A percentile compares a stretch with the other conserved stretches of the same genome.
These are phyloP conservation scores for Phrixothrix hirtus DNA, from an alignment of 2,888 invertebrate genomes.

Conservation along the genomic window DNA sequence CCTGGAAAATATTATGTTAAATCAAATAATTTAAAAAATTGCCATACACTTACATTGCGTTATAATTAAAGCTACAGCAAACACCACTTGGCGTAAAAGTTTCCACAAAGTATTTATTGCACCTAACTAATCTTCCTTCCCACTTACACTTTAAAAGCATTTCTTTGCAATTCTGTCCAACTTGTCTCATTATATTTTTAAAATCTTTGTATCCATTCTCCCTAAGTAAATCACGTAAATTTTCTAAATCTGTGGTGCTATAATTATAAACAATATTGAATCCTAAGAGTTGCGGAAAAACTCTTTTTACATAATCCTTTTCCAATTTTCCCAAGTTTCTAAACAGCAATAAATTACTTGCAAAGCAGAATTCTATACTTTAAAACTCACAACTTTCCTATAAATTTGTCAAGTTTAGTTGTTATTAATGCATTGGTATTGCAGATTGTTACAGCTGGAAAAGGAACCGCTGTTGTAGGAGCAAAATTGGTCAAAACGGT, in stretches of 20 bases:
- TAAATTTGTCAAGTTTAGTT: constrained; percentile 39
- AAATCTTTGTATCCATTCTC: constrained; percentile 34
- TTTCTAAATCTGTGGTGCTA: constrained; percentile 35
- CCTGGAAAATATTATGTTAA: constrained; percentile 2
- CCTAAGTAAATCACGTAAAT: constrained; percentile 42
- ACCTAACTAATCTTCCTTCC: constrained; percentile 41
- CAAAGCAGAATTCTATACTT: no score
- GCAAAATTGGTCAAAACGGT: constrained; percentile 45
- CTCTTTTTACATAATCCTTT: constrained; percentile 31
- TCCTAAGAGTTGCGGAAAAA: constrained; percentile 42
- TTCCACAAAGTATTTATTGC: constrained; percentile 43
- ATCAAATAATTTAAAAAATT: neutral
- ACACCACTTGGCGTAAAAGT: constrained; percentile 45
- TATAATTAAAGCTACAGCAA: constrained; percentile 54
- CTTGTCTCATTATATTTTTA: constrained; percentile 33
- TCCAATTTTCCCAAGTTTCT: constrained; percentile 39
- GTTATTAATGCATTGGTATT: constrained; percentile 43
- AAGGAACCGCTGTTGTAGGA: constrained; percentile 46
- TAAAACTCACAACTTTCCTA: constrained; percentile 40
- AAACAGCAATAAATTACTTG: no score
- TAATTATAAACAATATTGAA: constrained; percentile 35
- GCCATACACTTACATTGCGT: constrained; percentile 24
- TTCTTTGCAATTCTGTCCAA: constrained; percentile 47
- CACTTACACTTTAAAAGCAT: constrained; percentile 49
- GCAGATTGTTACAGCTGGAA: constrained; percentile 54